Base-by-base conservation (phyloP, 1,140 invertebrate genomes). In the Galleria mellonella region DNA sequence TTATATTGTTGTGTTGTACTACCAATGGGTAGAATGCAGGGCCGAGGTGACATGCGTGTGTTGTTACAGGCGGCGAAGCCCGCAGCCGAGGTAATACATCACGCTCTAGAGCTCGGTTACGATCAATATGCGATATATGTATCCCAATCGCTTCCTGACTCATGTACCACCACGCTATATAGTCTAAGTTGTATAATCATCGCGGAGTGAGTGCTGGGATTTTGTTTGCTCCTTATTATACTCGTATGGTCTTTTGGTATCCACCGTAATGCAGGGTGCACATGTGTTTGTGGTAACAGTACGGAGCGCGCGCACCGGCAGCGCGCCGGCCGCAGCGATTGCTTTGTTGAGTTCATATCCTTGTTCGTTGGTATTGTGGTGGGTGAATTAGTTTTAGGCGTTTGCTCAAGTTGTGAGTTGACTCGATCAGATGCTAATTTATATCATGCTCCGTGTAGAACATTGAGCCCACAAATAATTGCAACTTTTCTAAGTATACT, bases 41-140 rank as follows among this genome's bases (percentile, higher is more conserved):
- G 33, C 45, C 30, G 52, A 55, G 61, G 74, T 82, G 78, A 84
- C 69, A 57, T 75, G 65, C 65, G 63, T 84, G 76, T 88, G 81
- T 87, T 90, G 87, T 90, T 90, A 74, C 89, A 91, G 89, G 89
- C 89, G 83, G 88, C 87, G 84, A 90, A 90, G 85, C 88, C 89
- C 81, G 88, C 89, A 83, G 88, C 86, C 63, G 89, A 90, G 89
- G 89, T 90, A 89, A 88, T 73, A 44, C 83, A 57, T 46, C 62
- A 45, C 60, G 69, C 52, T 62, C 58, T 65, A 60, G 46, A 44
- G 59, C 56, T 60, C 62, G 47, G 45, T 59, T 53, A 50, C 62
- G 52, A 47, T 62, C 64, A 53, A 77, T 72, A 71, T 66, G 63
- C 69, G 70, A 72, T 66, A 63, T 72, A 64, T 78, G 68, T 77